Base-by-base conservation (phyloP, 92 coral and sea anemone species). In the Montipora capitata region DNA sequence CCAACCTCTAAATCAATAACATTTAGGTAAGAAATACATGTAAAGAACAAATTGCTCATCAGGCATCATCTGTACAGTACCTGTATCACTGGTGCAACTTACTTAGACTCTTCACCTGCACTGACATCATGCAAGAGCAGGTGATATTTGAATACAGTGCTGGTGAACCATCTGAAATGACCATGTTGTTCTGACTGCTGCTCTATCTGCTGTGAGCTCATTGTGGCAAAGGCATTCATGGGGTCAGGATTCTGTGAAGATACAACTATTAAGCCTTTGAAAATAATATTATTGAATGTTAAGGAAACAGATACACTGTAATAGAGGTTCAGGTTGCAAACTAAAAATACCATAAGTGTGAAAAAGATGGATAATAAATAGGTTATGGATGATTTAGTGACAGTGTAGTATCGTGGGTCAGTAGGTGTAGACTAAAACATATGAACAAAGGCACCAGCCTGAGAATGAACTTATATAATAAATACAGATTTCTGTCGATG, bases 81-180 rank as follows among this genome's bases (percentile, higher is more conserved):
- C 14, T 35, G 16, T 40, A 5, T 5, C 52, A 5, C 52, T n/a
- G 42, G 4, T 49, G 27, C 17, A 40, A 3, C 99, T 94, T 92
- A 96, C 99, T 97, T 97, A n/a, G 93, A 94, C 85, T 95, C 98
- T 7, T 93, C 99, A 7, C 98, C 99, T n/a, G 94, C 97, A 56
- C 85, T 81, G 79, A 97, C 89, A 68, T 97, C 99, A 88, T 97
- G 99, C 61, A 97, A 72, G 16, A 97, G 67, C 3, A 97, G 96
- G 72, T 95, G 92, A 44, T 97, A 97, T 49, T 94, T 97, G 79
- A 97, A 97, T 40, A 92, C 96, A 57, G 92, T 87, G 63, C 77
- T 97, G 83, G 93, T 92, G 81, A 97, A 97, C 99, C 99, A 97
- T 89, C 90, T 97, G 81, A 93, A 76, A 40, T 97, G 98, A 45